Conservation (phyloP, 2,888 invertebrate genomes). For the Troglohyphantes excavatus region DNA sequence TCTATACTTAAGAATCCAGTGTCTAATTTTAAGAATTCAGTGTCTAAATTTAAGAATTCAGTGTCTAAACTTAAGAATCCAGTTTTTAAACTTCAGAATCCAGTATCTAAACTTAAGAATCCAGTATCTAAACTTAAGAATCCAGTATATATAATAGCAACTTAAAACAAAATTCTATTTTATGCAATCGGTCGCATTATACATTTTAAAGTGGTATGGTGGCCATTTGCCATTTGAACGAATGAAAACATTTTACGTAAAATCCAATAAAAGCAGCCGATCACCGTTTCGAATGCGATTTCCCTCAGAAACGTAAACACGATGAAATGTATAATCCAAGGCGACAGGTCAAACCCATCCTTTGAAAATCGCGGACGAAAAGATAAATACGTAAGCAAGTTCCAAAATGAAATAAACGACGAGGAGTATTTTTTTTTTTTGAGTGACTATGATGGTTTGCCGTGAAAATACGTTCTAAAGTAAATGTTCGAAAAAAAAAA, state of each 20-base stretch:
- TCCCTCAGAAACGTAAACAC: neutral
- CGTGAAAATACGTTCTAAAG: conserved; percentile 5
- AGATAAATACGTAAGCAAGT: conserved; percentile 7
- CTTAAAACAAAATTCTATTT: neutral
- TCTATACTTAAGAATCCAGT: no score
- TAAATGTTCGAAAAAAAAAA: conserved; percentile 17
- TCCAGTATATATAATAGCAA: no score
- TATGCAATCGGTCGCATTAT: neutral
- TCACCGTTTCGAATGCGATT: neutral
- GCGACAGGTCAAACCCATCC: neutral
- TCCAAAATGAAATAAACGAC: conserved; percentile 40
- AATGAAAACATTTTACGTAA: neutral
- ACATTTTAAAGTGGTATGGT: neutral
- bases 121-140: no score
- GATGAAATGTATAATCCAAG: neutral
- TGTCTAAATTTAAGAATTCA: no score
- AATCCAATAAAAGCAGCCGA: neutral
- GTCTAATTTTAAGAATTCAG: no score
- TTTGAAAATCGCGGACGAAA: neutral
- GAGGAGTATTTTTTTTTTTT: neutral
- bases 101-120: no score
- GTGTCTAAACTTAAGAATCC: no score
- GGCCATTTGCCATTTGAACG: neutral
- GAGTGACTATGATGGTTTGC: conserved; percentile 8
- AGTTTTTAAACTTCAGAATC: no score